phyloP scores from a whole-genome alignment of 2,113 vertebrate species.

The Tyrannus savana region DNA sequence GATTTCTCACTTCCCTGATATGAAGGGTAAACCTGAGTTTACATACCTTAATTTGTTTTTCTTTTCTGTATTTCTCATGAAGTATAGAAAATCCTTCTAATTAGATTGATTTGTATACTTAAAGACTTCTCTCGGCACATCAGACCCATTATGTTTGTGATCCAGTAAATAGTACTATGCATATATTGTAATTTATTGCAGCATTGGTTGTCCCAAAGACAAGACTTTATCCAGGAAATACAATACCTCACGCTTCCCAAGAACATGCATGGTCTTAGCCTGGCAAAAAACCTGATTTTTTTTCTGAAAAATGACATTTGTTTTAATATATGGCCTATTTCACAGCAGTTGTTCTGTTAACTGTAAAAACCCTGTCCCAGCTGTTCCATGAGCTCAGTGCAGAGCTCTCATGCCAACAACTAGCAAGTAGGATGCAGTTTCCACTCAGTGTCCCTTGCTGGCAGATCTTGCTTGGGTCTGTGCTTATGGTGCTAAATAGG shows the following conservation, averaged over 20 bases:
- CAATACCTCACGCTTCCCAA: not conserved
- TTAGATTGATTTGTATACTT: not conserved
- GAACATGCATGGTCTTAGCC: not conserved
- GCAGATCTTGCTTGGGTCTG: not conserved
- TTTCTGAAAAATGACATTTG: not conserved
- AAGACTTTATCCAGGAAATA: not conserved
- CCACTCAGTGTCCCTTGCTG: not conserved
- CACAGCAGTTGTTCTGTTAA: not conserved
- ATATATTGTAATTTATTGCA: not conserved
- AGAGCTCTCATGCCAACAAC: not conserved
- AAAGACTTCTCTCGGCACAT: not conserved
- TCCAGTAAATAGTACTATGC: not conserved
- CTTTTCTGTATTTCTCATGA: not conserved
- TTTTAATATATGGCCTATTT: not conserved
- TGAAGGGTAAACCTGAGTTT: not conserved
- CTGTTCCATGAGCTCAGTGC: not conserved
- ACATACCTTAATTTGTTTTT: not conserved
- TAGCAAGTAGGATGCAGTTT: not conserved
- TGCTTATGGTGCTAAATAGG: not conserved
- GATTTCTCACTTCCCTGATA: not conserved
- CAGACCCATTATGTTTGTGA: not conserved
- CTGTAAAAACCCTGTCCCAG: not conserved
- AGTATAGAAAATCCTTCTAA: not conserved
- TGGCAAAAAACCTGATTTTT: not conserved
- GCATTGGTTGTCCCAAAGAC: not conserved